Conservation (phyloP, 2,888 invertebrate species). For the Yponomeuta malinellus region DNA sequence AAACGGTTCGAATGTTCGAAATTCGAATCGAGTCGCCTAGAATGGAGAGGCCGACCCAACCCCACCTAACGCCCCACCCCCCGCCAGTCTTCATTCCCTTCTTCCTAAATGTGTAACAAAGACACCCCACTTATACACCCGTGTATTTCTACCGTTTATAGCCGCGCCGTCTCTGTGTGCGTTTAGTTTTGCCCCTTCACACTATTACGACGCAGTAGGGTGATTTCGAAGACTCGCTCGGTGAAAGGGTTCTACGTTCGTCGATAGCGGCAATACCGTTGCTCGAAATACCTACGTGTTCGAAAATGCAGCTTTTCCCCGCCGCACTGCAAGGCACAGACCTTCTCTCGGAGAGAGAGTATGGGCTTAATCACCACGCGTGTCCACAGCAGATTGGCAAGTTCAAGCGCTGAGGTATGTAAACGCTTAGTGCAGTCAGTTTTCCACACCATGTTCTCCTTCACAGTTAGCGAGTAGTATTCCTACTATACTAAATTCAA, state of each 20-base stretch:
- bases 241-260: too few relatives aligned
- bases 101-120: conserved; percentile 75
- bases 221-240: neutral
- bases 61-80: conserved; percentile 26
- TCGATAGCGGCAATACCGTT: too few relatives aligned
- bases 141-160: conserved; percentile 56
- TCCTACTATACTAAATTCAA: too few relatives aligned
- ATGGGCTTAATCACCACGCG: too few relatives aligned
- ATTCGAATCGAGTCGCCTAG: conserved; percentile 17
- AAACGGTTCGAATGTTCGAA: neutral
- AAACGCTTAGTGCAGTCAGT: too few relatives aligned
- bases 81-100: conserved; percentile 63
- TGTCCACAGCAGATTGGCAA: too few relatives aligned
- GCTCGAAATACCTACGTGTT: too few relatives aligned
- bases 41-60: conserved; percentile 27
- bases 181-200: conserved; percentile 16
- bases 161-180: conserved; percentile 29
- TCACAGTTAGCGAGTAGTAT: too few relatives aligned
- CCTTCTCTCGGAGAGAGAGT: too few relatives aligned
- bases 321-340: neutral
- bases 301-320: too few relatives aligned
- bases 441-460: too few relatives aligned
- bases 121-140: conserved; percentile 69
- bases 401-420: too few relatives aligned
- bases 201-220: neutral